phyloP scores from a whole-genome alignment of 2,797 vertebrate species.

The Monodelphis domestica region DNA sequence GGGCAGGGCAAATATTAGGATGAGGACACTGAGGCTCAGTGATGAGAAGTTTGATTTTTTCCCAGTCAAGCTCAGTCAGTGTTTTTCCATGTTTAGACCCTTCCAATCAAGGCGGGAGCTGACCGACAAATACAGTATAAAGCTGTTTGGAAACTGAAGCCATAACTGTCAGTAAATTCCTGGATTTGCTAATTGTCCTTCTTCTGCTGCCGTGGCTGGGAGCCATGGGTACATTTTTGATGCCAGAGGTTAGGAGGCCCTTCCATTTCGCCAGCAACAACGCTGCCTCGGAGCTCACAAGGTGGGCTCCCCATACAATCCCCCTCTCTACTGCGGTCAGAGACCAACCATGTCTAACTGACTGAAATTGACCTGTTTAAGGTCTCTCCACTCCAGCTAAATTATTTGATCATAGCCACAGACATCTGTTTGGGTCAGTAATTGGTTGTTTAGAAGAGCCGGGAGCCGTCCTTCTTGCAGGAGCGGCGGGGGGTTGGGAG shows the following conservation, averaged over 20 bases:
- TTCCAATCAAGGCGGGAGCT: not conserved
- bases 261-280: constrained; percentile 68
- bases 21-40: not conserved
- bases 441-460: constrained; percentile 91
- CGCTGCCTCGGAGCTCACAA: constrained; percentile 77
- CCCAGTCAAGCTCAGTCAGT: not conserved
- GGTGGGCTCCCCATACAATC: constrained; percentile 80
- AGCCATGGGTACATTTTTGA: not conserved
- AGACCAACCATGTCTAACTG: constrained; percentile 90
- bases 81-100: not conserved
- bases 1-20: not conserved
- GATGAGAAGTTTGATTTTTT: not conserved
- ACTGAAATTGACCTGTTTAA: constrained; percentile 93
- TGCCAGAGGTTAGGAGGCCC: constrained; percentile 53
- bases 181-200: not conserved
- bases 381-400: constrained; percentile 88
- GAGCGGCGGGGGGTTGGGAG: constrained; percentile 68
- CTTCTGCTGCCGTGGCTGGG: not conserved
- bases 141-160: not conserved
- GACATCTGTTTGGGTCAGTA: constrained; percentile 91
- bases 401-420: constrained; percentile 92
- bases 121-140: not conserved
- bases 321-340: constrained; percentile 83
- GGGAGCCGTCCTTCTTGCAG: constrained; percentile 55
- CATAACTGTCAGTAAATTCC: not conserved